Base-by-base conservation (phyloP, 2,888 invertebrate genomes). In the Thalpophila matura region DNA sequence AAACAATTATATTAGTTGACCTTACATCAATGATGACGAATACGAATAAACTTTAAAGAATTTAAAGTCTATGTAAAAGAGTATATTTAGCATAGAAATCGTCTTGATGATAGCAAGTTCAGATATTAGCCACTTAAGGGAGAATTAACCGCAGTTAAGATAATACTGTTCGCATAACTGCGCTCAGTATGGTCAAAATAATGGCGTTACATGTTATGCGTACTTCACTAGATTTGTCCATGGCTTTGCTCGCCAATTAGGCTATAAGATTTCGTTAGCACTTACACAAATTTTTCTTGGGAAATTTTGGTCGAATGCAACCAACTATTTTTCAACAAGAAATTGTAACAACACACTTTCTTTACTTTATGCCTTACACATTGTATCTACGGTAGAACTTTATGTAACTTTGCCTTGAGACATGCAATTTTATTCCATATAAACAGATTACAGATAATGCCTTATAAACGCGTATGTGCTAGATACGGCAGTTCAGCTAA, bases 31-130 rank as follows among this genome's bases (percentile, higher is more conserved):
- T 7, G 3, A 22, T 37, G 16, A 26, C 0, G 3, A 33, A 26
- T 42, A 27, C n/a, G 1, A 47, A 20, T 14, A 14, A 42, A 16
- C 12, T 43, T 27, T 7, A 16, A 47, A 51, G 31, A 24, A 53
- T 37, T 46, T n/a, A 0, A 14, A 10, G 26, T 26, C 16, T 10
- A 43, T 35, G 6, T 33, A 14, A 35, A 22, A 42, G 14, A 45
- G 14, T 12, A 1, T 49, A 29, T 40, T 73, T 74, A 70, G 60
- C 61, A 74, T 70, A 64, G 14, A 51, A 69, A 74, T 70, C 29
- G 50, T 9, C 26, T 45, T 26, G n/a, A 51, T 61, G 24, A 38
- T 35, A 46, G 46, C 54, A 26, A 56, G 16, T 24, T 24, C n/a
- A 43, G 61, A 56, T 64, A 53, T 58, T 33, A 37, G 27, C 40